Evolutionary conservation across 2,113 vertebrate genomes (phyloP), one percentile per base, ranked within the genome.

Genomic region (Chionis minor): DNA sequence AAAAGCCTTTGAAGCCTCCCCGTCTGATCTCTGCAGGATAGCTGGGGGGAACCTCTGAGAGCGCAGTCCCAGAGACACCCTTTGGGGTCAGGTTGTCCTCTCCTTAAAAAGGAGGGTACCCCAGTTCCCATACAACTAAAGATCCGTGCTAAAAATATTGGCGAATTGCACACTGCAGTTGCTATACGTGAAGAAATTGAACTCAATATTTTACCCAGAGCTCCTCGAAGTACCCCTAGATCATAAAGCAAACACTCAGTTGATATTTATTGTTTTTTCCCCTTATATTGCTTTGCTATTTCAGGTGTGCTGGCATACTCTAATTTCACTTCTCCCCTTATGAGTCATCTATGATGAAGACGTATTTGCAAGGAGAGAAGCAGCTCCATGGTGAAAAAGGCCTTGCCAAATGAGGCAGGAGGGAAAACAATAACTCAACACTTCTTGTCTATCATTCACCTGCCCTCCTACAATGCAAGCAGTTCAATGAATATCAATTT

Each of bases 281-380:
- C 16, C 23, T 9, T 61, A 9, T n/a, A 83, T 56, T 83, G 30
- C 74, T 75, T 78, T 97, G 88, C 67, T 96, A 32, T 96, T 95
- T 95, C 95, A 96, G 92, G 93, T 94, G 89, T 91, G 86, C 44
- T 96, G 92, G 63, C 81, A 89, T 38, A 67, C 42, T 79, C 15
- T 71, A 24, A 66, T 83, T 62, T 86, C 32, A 38, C 45, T 66
- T 92, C 51, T 90, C 33, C 33, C 24, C 21, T 86, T 86, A 83
- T 94, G 94, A 95, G 89, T 96, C 94, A 96, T 86, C 66, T 84
- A 3, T 83, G 86, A 93, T 94, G 65, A 96, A 94, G 55, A 70
- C 12, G 4, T 82, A 81, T 96, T 89, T 91, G 77, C 70, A 92
- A 91, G 74, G 42, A 66, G 17, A 75, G 24, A 83, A 87, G 44